Evolutionary conservation across 2,113 vertebrate genomes (phyloP).

Genomic region (Melanocharis versteri): DNA sequence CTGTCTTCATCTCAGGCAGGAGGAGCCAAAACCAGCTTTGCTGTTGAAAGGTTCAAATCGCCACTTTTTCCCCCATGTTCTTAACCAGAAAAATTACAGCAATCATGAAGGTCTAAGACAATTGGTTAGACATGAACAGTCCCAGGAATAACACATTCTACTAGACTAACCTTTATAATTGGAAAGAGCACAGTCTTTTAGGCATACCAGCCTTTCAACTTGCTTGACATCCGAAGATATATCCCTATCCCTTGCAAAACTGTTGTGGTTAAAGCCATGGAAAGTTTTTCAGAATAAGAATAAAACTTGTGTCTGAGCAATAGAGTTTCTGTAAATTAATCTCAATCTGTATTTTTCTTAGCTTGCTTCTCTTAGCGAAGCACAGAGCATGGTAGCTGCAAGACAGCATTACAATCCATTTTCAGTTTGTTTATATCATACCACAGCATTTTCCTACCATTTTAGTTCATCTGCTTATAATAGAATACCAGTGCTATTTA

Average conservation of each 20-base stretch:
- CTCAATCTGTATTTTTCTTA: neutral
- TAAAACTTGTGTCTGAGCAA: neutral
- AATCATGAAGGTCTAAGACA: neutral
- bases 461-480: neutral
- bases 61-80: neutral
- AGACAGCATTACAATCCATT: neutral
- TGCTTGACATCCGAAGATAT: neutral
- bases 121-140: neutral
- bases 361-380: neutral
- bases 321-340: neutral
- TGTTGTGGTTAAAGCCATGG: neutral
- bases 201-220: neutral
- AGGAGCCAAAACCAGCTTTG: neutral
- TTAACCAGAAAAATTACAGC: neutral
- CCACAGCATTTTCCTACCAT: neutral
- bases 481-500: conserved; percentile 6
- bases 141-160: neutral
- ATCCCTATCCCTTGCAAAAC: neutral
- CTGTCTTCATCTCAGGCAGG: neutral
- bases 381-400: neutral
- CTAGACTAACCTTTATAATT: neutral
- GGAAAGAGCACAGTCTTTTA: neutral
- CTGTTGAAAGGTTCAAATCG: neutral
- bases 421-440: neutral
- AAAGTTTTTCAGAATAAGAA: neutral